Percentiles rank a stretch among this genome's conserved stretches.
Conservation (phyloP, 2,113 vertebrate species). For the Mormoops blainvillei region DNA sequence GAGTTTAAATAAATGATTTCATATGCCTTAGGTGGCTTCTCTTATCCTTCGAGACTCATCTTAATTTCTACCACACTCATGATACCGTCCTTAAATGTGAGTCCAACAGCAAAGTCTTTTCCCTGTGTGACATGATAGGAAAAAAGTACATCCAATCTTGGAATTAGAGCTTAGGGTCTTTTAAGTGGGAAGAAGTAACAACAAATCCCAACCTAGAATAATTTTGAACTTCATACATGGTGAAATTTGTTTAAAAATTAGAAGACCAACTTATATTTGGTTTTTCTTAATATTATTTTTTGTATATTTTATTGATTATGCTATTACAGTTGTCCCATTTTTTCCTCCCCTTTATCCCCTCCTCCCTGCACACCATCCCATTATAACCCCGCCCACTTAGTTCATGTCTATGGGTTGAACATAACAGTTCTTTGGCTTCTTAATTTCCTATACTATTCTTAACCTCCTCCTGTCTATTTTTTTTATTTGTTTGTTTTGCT, state of each 20-base stretch:
- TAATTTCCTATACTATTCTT: too few species aligned
- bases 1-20: not conserved
- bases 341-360: too few species aligned
- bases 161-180: not conserved
- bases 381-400: too few species aligned
- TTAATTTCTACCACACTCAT: not conserved
- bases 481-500: too few species aligned
- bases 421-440: too few species aligned
- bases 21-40: not conserved
- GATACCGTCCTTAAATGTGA: not conserved
- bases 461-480: too few species aligned
- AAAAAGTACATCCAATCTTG: not conserved
- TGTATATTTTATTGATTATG: too few species aligned
- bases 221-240: not conserved
- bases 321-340: too few species aligned
- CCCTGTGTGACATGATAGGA: not conserved
- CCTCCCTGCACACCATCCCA: too few species aligned
- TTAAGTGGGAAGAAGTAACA: not conserved
- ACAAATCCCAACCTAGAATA: not conserved
- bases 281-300: not conserved
- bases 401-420: too few species aligned
- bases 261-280: not conserved
- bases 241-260: not conserved
- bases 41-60: not conserved
- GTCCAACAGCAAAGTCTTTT: not conserved